Conservation (phyloP, 2,113 vertebrate genomes). For the Phaethon lepturus region DNA sequence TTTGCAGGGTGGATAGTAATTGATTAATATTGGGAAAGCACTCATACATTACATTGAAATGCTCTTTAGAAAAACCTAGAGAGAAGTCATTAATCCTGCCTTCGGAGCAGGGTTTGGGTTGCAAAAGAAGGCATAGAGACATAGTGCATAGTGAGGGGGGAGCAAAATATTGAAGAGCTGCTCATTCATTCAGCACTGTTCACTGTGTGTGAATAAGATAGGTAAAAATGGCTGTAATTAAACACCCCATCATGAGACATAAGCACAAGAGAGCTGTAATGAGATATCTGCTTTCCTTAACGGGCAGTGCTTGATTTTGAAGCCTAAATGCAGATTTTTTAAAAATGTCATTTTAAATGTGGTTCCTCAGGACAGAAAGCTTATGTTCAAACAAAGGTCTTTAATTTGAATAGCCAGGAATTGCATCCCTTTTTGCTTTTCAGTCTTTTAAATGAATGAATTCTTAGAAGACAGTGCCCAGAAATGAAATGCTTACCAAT, state of each 20-base stretch:
- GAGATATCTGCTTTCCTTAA: background rate
- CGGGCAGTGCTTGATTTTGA: background rate
- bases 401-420: background rate
- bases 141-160: rapidly evolving
- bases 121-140: background rate
- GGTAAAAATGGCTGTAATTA: background rate
- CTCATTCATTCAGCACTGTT: background rate
- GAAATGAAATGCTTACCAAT: background rate
- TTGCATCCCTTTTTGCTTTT: background rate
- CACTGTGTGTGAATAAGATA: background rate
- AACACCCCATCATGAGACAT: background rate
- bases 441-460: background rate
- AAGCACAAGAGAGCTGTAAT: background rate
- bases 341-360: background rate
- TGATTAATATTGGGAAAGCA: background rate
- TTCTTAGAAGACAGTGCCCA: background rate
- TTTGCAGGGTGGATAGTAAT: background rate
- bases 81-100: background rate
- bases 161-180: background rate
- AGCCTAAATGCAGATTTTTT: background rate
- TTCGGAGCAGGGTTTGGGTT: background rate
- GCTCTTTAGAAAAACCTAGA: background rate
- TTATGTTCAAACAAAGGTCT: background rate
- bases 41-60: background rate
- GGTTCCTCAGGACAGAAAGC: background rate